phyloP scores from a whole-genome alignment of 2,113 vertebrate species.

The Hypocryptadius cinnamomeus region DNA sequence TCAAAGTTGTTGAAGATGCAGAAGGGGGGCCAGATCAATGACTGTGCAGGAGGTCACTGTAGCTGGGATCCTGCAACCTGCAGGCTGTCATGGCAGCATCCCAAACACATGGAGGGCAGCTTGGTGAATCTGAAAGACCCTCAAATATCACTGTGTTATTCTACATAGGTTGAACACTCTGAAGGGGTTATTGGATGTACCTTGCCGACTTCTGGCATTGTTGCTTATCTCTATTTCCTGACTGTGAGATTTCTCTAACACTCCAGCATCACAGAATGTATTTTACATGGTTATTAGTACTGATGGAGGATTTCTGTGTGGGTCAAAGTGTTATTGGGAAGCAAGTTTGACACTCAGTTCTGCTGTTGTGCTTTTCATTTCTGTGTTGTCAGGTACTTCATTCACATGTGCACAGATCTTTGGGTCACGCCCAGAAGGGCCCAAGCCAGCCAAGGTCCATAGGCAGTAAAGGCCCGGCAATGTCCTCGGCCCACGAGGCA shows the following conservation, averaged over 20 bases:
- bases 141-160: background rate
- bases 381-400: background rate
- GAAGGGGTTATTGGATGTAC: background rate
- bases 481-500: background rate
- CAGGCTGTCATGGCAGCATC: background rate
- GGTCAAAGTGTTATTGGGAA: background rate
- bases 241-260: background rate
- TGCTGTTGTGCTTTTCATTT: background rate
- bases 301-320: background rate
- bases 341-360: background rate
- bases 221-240: background rate
- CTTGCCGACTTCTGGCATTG: background rate
- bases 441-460: background rate
- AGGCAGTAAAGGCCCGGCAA: background rate
- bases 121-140: rapidly evolving
- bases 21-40: background rate
- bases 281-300: background rate
- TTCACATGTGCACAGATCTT: background rate
- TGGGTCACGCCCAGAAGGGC: background rate
- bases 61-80: background rate
- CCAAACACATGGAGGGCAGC: background rate
- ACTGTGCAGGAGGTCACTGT: background rate
- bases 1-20: background rate
- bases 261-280: background rate
- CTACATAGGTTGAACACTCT: background rate